These are phyloP conservation scores for Idaea straminata DNA, from an alignment of 2,888 invertebrate genomes.

Conservation along the genomic window DNA sequence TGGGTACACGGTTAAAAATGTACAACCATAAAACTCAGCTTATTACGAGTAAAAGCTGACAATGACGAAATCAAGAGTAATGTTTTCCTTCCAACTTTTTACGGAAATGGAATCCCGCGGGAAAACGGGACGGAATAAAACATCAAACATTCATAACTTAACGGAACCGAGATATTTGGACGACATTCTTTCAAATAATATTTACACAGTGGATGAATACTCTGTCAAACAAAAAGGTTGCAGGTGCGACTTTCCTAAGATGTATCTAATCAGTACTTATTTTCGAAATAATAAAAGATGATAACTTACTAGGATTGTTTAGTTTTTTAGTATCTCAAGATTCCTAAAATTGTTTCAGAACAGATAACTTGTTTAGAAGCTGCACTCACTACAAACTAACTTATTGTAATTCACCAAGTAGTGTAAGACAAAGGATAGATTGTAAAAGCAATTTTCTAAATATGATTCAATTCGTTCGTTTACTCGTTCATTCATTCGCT, in stretches of 20 bases:
- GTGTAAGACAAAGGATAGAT: conserved; percentile 22
- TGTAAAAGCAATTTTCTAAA: conserved; percentile 30
- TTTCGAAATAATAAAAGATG: no score
- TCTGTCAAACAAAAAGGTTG: not conserved
- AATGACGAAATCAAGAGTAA: not conserved
- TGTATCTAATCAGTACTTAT: no score
- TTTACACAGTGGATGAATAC: not conserved
- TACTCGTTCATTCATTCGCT: conserved; percentile 35
- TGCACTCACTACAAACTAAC: not conserved
- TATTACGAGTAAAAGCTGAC: not conserved
- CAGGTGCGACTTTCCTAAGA: not conserved
- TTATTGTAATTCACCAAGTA: not conserved
- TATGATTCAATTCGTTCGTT: conserved; percentile 35
- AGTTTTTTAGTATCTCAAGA: no score
- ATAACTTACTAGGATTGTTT: no score
- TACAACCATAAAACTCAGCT: not conserved
- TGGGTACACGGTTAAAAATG: not conserved
- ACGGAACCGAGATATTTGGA: not conserved
- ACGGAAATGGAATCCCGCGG: not conserved
- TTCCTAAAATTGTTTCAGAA: not conserved
- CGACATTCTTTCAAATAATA: not conserved
- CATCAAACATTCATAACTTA: conserved; percentile 5
- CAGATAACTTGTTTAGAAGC: not conserved
- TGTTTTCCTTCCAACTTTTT: not conserved
- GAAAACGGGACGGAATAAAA: conserved; percentile 5